A percentile compares a stretch with the other conserved stretches of the same genome.
Conservation (phyloP, 1,140 invertebrate species). For the Coelopa frigida region DNA sequence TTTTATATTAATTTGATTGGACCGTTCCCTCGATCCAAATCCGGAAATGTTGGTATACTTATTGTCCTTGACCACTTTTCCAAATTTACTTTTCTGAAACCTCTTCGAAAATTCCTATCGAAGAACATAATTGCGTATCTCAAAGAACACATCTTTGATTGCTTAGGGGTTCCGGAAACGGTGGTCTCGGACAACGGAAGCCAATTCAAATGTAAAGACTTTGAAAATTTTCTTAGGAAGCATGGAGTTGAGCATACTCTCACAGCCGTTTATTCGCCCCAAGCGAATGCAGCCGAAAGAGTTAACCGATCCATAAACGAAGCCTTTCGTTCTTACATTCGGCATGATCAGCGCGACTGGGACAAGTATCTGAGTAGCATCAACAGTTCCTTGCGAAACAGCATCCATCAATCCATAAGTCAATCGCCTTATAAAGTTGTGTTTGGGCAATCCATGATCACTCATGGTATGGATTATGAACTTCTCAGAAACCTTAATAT, state of each 20-base stretch:
- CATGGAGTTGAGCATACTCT: not conserved
- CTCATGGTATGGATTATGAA: too few species aligned
- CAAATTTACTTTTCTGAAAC: too few species aligned
- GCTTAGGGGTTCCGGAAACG: not conserved
- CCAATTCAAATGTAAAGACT: not conserved
- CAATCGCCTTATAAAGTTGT: not conserved
- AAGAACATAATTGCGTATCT: too few species aligned
- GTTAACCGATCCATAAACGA: not conserved
- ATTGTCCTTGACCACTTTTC: too few species aligned
- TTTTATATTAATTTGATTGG: too few species aligned
- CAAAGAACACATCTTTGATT: too few species aligned
- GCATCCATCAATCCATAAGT: not conserved
- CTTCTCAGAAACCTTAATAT: too few species aligned
- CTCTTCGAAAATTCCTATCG: too few species aligned
- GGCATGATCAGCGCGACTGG: conserved; percentile 1
- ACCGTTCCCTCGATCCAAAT: too few species aligned
- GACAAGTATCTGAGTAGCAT: not conserved
- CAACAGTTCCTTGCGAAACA: not conserved
- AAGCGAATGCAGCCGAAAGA: conserved; percentile 5
- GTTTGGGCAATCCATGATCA: too few species aligned
- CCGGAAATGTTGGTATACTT: too few species aligned
- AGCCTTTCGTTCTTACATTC: not conserved
- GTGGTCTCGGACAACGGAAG: conserved; percentile 5
- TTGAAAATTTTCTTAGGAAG: not conserved
- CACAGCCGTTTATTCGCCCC: conserved; percentile 2